phyloP scores from a whole-genome alignment of 2,888 invertebrate species.

The Lochmaea crataegi region DNA sequence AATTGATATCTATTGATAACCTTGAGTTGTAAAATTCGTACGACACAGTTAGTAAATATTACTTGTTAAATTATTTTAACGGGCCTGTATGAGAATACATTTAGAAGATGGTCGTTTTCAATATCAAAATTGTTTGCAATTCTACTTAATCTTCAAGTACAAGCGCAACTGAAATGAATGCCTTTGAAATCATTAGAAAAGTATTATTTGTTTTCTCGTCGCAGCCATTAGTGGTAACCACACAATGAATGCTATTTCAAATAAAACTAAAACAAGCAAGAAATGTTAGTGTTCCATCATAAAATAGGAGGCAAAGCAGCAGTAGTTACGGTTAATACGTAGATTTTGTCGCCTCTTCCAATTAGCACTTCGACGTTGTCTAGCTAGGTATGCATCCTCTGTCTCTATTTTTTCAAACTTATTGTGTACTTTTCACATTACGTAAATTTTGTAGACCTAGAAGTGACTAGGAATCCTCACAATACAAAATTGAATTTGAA shows the following conservation, averaged over 20 bases:
- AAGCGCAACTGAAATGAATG: conserved; percentile 13
- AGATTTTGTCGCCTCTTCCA: conserved; percentile 57
- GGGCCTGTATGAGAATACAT: not conserved
- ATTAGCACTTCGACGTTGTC: conserved; percentile 61
- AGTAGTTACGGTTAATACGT: conserved; percentile 56
- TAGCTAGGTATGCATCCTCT: conserved; percentile 58
- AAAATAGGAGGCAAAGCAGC: conserved; percentile 48
- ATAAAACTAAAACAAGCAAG: conserved; percentile 41
- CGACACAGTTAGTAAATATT: not conserved
- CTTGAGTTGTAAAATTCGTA: too few relatives aligned
- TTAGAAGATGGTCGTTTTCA: not conserved
- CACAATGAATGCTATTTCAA: conserved; percentile 37
- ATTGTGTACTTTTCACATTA: conserved; percentile 63
- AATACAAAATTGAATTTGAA: not conserved
- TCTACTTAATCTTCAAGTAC: conserved; percentile 17
- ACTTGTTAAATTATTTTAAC: not conserved
- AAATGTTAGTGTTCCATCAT: conserved; percentile 45
- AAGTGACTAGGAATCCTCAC: conserved; percentile 40
- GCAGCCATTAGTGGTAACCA: conserved; percentile 29
- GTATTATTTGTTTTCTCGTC: conserved; percentile 24
- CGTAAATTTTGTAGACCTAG: conserved; percentile 59
- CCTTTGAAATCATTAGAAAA: conserved; percentile 21
- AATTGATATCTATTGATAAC: too few relatives aligned
- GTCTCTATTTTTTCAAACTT: conserved; percentile 55
- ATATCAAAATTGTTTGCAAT: conserved; percentile 12